These are phyloP conservation scores for Aphidius ervi DNA, from an alignment of 1,140 invertebrate genomes.

Conservation along the genomic window DNA sequence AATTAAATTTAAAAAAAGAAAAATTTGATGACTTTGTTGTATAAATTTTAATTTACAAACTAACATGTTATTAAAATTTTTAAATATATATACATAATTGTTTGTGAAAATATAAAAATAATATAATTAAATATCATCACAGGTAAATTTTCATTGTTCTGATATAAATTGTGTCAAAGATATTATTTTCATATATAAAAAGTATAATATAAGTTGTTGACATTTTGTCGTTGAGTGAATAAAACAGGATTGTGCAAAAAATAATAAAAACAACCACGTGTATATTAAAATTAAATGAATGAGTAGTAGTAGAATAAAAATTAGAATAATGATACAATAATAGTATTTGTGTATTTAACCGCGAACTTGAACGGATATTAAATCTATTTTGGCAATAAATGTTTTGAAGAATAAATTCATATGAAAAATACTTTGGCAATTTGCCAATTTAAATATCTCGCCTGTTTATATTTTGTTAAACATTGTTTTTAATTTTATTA, in stretches of 20 bases:
- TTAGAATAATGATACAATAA: slow-evolving; percentile 14
- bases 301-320: background rate
- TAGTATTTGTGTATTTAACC: slow-evolving; percentile 22
- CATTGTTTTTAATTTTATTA: no score
- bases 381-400: slow-evolving; percentile 18
- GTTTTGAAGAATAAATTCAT: background rate
- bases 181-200: no score
- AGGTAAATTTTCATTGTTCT: no score
- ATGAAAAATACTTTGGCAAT: no score
- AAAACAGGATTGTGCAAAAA: no score
- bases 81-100: background rate
- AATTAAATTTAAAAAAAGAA: background rate
- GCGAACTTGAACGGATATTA: slow-evolving; percentile 21
- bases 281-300: slow-evolving; percentile 1
- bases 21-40: background rate
- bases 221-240: no score
- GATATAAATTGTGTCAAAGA: no score
- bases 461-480: no score
- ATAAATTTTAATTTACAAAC: background rate
- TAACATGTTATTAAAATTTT: background rate
- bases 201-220: no score
- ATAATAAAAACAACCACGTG: background rate
- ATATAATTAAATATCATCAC: no score
- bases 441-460: no score
- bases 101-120: slow-evolving; percentile 2